phyloP scores from a whole-genome alignment of 2,888 invertebrate genomes.

The Gymnosoma rotundatum region DNA sequence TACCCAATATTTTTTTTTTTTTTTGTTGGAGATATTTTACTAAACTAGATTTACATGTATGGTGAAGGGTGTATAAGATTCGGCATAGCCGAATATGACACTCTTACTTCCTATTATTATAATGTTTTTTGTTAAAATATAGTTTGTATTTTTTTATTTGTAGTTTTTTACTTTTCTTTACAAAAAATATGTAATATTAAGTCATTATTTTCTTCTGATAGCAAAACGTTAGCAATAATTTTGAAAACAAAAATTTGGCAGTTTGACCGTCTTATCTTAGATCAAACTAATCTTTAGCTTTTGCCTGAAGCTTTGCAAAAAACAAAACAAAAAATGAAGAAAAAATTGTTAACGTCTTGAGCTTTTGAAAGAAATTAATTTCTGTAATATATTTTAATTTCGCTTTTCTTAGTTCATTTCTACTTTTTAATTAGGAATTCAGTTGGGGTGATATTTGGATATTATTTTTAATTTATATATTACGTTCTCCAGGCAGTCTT shows the following conservation, averaged over 20 bases:
- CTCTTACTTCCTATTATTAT: neutral
- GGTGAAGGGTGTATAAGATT: too few species aligned
- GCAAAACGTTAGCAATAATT: neutral
- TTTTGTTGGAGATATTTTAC: too few species aligned
- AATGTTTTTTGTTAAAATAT: neutral
- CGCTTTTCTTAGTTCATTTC: neutral
- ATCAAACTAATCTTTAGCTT: constrained; percentile 34
- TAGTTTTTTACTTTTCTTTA: neutral
- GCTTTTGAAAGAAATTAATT: constrained; percentile 34
- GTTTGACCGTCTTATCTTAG: constrained; percentile 23
- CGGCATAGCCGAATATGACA: too few species aligned
- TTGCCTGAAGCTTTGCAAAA: constrained; percentile 15
- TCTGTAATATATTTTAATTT: neutral
- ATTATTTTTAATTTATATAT: neutral
- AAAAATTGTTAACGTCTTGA: constrained; percentile 1
- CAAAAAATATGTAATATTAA: neutral
- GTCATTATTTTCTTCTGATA: neutral
- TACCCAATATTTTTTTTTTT: too few species aligned
- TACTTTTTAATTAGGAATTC: constrained; percentile 4
- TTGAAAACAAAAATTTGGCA: neutral
- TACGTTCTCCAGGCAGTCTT: constrained; percentile 7
- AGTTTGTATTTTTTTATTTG: neutral
- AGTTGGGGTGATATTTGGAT: neutral
- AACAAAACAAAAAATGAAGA: neutral
- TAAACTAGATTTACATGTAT: too few species aligned